These are phyloP conservation scores for Rhopalosiphum padi DNA, from an alignment of 1,140 invertebrate genomes.

Conservation along the genomic window DNA sequence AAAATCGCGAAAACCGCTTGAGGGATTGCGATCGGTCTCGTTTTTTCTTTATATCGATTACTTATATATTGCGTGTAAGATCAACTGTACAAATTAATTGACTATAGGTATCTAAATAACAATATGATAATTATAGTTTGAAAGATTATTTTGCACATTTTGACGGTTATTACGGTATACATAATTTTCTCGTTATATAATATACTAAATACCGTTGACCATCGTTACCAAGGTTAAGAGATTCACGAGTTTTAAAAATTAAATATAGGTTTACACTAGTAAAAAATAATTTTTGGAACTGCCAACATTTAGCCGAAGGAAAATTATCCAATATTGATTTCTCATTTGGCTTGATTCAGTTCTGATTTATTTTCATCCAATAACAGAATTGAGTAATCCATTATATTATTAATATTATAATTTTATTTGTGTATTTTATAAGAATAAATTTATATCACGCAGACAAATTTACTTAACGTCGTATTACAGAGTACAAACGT, in stretches of 20 bases:
- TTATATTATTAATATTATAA: not conserved
- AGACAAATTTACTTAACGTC: not conserved
- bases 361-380: not conserved
- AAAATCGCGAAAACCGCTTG: not conserved
- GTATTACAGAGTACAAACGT: not conserved
- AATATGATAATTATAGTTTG: conserved; percentile 16
- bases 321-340: not conserved
- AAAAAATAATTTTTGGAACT: not conserved
- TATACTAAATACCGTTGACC: not conserved
- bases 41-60: not conserved
- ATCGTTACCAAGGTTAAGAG: not conserved
- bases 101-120: not conserved
- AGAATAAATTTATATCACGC: not conserved
- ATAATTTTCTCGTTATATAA: not conserved
- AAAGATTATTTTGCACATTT: not conserved
- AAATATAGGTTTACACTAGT: not conserved
- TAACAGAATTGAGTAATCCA: not conserved
- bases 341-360: not conserved
- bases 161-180: not conserved
- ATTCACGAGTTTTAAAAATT: not conserved
- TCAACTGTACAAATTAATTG: not conserved
- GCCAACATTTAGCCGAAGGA: too few relatives aligned
- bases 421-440: not conserved
- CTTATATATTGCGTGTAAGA: not conserved
- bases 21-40: not conserved